Evolutionary conservation across 2,797 vertebrate species (phyloP).

Genomic region (Danio choprae): DNA sequence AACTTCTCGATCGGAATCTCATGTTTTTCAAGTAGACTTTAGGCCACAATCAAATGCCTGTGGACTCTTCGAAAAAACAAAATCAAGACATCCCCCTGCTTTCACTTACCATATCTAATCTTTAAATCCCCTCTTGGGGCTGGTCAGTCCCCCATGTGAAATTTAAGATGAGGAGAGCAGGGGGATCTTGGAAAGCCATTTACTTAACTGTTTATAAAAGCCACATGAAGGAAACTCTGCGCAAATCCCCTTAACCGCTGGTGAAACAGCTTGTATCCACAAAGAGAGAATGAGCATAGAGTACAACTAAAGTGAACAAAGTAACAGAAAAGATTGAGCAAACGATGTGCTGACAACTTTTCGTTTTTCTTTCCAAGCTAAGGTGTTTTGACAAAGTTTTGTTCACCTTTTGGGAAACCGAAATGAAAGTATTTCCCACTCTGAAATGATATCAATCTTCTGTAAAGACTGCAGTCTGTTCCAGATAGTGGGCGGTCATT

Average conservation of each 20-base stretch:
- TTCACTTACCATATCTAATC: conserved; percentile 74
- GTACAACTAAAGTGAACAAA: conserved; percentile 9
- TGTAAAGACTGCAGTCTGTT: conserved; percentile 64
- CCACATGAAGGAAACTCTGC: conserved; percentile 65
- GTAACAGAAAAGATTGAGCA: background rate
- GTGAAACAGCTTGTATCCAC: conserved; percentile 55
- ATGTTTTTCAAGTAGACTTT: conserved; percentile 58
- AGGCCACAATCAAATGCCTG: conserved; percentile 53
- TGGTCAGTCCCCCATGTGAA: conserved; percentile 64
- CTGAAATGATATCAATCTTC: conserved; percentile 68
- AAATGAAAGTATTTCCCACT: conserved; percentile 62
- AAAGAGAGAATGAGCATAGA: conserved; percentile 37
- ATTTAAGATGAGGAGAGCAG: conserved; percentile 65
- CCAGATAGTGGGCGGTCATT: conserved; percentile 66
- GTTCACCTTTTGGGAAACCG: conserved; percentile 30
- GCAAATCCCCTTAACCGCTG: conserved; percentile 61
- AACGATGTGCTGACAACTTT: background rate
- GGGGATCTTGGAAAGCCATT: conserved; percentile 66
- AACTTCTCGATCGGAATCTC: conserved; percentile 54
- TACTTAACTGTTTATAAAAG: conserved; percentile 72
- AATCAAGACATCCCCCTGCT: conserved; percentile 65
- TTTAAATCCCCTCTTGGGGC: conserved; percentile 66
- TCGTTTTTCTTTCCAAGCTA: conserved; percentile 16
- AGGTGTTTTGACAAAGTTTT: conserved; percentile 22
- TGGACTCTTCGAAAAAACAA: conserved; percentile 49